These are phyloP conservation scores for Dolichopus griseipennis DNA, from an alignment of 2,888 invertebrate genomes.

Conservation along the genomic window DNA sequence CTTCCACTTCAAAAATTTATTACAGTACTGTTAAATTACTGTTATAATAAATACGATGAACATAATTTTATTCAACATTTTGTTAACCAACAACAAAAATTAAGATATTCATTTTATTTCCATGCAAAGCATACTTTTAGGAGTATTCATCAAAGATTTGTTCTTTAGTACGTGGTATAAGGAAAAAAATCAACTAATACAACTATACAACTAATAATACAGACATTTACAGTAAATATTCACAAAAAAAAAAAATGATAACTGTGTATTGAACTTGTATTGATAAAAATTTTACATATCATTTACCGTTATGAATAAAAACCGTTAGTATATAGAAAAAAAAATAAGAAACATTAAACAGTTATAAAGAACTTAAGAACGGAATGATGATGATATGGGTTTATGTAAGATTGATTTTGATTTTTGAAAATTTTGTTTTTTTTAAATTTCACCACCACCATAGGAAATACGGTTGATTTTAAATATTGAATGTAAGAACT, in stretches of 20 bases:
- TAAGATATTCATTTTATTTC: not conserved
- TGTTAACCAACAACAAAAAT: no score
- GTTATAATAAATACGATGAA: no score
- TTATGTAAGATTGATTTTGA: not conserved
- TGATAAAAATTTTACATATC: conserved; percentile 4
- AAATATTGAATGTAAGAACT: no score
- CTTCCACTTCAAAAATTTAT: no score
- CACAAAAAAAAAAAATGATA: no score
- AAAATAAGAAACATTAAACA: not conserved
- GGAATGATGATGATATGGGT: not conserved
- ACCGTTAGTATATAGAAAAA: not conserved
- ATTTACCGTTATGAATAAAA: not conserved
- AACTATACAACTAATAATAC: not conserved
- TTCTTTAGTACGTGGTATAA: no score
- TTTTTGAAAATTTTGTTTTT: no score
- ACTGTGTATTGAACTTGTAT: not conserved
- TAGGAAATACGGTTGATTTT: no score
- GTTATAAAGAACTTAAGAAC: not conserved
- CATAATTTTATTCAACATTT: no score
- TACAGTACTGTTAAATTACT: no score
- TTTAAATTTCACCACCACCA: no score
- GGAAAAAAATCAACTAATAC: not conserved
- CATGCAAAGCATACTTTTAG: not conserved
- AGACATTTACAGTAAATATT: not conserved
- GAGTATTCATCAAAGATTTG: not conserved